Evolutionary conservation across 1,140 invertebrate genomes (phyloP).

Genomic region (Drosophila lacertosa): DNA sequence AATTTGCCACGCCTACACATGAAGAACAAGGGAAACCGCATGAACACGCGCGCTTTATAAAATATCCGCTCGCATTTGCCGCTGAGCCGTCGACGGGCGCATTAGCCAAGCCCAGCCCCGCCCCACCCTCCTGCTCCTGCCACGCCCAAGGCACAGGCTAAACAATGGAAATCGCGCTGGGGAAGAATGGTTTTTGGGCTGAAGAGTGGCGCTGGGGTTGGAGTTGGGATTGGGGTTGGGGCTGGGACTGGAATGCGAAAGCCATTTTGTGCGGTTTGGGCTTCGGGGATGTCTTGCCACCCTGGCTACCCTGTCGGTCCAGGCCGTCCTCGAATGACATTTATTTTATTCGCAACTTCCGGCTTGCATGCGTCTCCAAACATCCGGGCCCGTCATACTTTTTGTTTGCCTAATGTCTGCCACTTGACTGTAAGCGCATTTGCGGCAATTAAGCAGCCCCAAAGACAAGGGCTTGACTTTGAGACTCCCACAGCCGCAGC

Average conservation of each 20-base stretch:
- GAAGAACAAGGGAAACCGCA: conserved; percentile 53
- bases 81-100: conserved; percentile 41
- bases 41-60: conserved; percentile 63
- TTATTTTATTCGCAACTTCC: conserved; percentile 81
- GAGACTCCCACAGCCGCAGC: conserved; percentile 45
- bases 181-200: conserved; percentile 6
- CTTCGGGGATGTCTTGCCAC: conserved; percentile 10
- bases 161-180: conserved; percentile 37
- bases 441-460: conserved; percentile 75
- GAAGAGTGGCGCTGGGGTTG: not conserved
- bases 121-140: not conserved
- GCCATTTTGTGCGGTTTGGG: conserved; percentile 75
- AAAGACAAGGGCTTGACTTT: conserved; percentile 70
- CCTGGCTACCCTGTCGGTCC: no score
- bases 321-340: conserved; percentile 59
- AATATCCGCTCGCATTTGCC: conserved; percentile 48
- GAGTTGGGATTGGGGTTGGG: no score
- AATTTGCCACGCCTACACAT: conserved; percentile 77
- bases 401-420: conserved; percentile 79
- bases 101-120: conserved; percentile 45
- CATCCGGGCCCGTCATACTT: conserved; percentile 77
- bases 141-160: not conserved
- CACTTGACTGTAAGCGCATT: conserved; percentile 81
- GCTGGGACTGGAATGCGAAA: conserved; percentile 22
- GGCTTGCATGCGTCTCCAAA: conserved; percentile 76